Percentiles rank a stretch among this genome's conserved stretches.
These are phyloP conservation scores for Myrmophylax atrothorax DNA, from an alignment of 2,113 vertebrate genomes.

Conservation along the genomic window DNA sequence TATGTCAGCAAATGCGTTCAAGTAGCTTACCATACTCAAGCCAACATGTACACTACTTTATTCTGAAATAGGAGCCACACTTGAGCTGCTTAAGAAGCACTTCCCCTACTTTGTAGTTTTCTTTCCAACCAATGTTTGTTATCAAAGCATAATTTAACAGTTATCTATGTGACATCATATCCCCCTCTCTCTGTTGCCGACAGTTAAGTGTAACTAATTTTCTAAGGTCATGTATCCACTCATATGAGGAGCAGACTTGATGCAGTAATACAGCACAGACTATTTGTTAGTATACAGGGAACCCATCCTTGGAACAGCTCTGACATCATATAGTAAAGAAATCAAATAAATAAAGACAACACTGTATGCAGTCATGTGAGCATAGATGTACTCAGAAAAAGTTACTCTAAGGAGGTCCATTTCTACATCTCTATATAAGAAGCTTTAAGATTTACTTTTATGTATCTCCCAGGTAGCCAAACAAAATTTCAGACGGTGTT, in stretches of 20 bases:
- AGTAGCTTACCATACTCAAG: neutral
- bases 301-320: neutral
- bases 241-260: neutral
- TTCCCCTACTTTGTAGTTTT: neutral
- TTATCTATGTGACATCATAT: rapidly evolving
- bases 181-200: neutral
- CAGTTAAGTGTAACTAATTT: neutral
- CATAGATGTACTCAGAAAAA: neutral
- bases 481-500: neutral
- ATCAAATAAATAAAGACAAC: neutral
- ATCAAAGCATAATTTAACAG: neutral
- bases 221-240: neutral
- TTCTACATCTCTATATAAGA: neutral
- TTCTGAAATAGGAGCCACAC: neutral
- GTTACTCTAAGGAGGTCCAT: neutral
- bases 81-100: neutral
- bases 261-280: no score
- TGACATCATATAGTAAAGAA: neutral
- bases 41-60: rapidly evolving
- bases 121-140: neutral
- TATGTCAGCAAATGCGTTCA: neutral
- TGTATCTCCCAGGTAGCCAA: neutral
- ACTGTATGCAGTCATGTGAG: neutral
- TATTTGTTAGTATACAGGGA: neutral
- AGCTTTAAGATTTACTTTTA: neutral